Conservation (phyloP, 2,113 vertebrate species). For the Siniperca knerii region DNA sequence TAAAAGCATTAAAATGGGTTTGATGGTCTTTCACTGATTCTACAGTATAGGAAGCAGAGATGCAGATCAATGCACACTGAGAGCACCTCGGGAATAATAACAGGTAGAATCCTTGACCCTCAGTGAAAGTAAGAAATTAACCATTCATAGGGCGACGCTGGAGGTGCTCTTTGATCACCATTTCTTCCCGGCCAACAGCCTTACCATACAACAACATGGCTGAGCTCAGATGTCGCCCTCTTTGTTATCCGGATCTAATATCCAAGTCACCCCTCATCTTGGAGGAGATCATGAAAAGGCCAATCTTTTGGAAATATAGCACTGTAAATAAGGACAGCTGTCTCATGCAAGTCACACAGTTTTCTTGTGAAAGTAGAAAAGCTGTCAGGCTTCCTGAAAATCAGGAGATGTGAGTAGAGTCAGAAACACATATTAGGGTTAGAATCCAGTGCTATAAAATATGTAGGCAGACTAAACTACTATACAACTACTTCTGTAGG, state of each 20-base stretch:
- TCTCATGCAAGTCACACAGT: constrained; percentile 48
- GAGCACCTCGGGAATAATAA: constrained; percentile 61
- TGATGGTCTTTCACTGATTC: constrained; percentile 28
- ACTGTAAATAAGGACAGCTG: constrained; percentile 61
- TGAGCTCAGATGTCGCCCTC: constrained; percentile 66
- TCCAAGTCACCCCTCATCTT: constrained; percentile 53
- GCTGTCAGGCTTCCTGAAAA: constrained; percentile 44
- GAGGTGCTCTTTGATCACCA: constrained; percentile 74
- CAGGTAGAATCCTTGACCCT: constrained; percentile 61
- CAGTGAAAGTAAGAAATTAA: constrained; percentile 48
- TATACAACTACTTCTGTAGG: neutral
- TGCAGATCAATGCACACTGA: constrained; percentile 68
- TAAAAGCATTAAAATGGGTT: constrained; percentile 34
- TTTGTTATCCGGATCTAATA: constrained; percentile 56
- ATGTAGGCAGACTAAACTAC: neutral
- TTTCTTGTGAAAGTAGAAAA: constrained; percentile 35
- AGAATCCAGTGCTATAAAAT: constrained; percentile 7
- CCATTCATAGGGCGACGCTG: constrained; percentile 49
- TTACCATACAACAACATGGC: constrained; percentile 41
- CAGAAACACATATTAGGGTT: constrained; percentile 3
- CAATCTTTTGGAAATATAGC: constrained; percentile 56
- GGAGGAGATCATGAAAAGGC: constrained; percentile 61
- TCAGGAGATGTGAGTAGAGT: constrained; percentile 12
- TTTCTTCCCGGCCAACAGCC: constrained; percentile 24
- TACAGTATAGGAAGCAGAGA: constrained; percentile 23